These are phyloP conservation scores for Drosophila pachea DNA, from an alignment of 1,140 invertebrate genomes.

Conservation along the genomic window DNA sequence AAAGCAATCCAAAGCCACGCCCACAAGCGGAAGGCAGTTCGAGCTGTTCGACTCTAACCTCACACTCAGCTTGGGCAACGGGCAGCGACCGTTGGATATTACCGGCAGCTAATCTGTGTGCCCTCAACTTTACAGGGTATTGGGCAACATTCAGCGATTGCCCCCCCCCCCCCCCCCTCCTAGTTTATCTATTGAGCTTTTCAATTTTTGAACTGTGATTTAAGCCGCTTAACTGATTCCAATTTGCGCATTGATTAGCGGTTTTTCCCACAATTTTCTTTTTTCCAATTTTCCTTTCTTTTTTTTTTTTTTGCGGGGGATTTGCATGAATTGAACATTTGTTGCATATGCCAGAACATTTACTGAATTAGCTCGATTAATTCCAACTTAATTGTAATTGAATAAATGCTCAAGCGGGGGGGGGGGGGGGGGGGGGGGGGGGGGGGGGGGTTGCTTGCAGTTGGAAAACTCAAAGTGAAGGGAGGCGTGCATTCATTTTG, in stretches of 20 bases:
- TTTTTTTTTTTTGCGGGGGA: neutral
- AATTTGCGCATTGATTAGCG: slow-evolving; percentile 38
- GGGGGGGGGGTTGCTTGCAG: too few relatives aligned
- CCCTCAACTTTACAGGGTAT: neutral
- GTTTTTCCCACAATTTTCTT: slow-evolving; percentile 6
- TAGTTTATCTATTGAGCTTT: slow-evolving; percentile 19
- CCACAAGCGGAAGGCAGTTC: too few relatives aligned
- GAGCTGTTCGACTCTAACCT: too few relatives aligned
- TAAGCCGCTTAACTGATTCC: slow-evolving; percentile 47
- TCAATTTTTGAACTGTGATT: slow-evolving; percentile 38
- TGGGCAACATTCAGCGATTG: neutral
- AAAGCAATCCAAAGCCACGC: too few relatives aligned
- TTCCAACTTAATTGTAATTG: slow-evolving; percentile 11
- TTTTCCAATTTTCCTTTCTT: neutral
- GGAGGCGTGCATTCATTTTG: too few relatives aligned
- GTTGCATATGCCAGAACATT: slow-evolving; percentile 11
- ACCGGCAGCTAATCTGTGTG: too few relatives aligned
- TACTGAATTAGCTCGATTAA: slow-evolving; percentile 10
- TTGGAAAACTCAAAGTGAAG: too few relatives aligned
- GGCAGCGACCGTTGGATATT: too few relatives aligned
- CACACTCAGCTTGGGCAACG: too few relatives aligned
- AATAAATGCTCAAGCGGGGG: slow-evolving; percentile 9
- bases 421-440: too few relatives aligned
- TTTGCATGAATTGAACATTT: slow-evolving; percentile 2
- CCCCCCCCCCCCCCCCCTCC: too few relatives aligned